phyloP scores from a whole-genome alignment of 1,140 invertebrate species.

The Pissodes strobi region DNA sequence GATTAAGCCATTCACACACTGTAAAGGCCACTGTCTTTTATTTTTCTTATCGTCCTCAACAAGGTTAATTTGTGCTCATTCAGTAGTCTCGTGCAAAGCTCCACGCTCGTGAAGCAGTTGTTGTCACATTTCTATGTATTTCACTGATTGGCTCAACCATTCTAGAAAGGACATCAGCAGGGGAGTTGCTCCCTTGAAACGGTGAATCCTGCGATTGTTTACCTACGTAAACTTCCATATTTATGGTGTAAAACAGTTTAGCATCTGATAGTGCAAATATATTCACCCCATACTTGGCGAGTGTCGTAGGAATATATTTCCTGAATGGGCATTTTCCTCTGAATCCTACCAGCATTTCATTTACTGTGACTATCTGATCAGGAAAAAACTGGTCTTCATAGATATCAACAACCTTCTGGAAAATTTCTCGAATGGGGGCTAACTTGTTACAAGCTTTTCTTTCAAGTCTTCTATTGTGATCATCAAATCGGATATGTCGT shows the following conservation, averaged over 20 bases:
- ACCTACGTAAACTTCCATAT: constrained; percentile 38
- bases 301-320: constrained; percentile 33
- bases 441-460: too few species aligned
- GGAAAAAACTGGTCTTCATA: neutral
- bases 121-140: constrained; percentile 22
- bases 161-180: neutral
- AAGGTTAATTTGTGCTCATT: constrained; percentile 17
- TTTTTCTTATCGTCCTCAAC: constrained; percentile 6
- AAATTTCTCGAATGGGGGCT: too few species aligned
- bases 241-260: constrained; percentile 29
- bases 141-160: constrained; percentile 8
- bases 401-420: constrained; percentile 13
- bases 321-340: constrained; percentile 12
- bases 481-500: too few species aligned
- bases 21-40: constrained; percentile 2
- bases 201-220: constrained; percentile 19
- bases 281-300: constrained; percentile 37
- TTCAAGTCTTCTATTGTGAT: too few species aligned
- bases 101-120: constrained; percentile 16
- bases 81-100: constrained; percentile 6
- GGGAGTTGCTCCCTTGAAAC: neutral
- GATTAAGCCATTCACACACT: neutral
- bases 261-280: constrained; percentile 31
- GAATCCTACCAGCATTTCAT: too few species aligned
- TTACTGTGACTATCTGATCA: constrained; percentile 3